A percentile compares a stretch with the other conserved stretches of the same genome.
Evolutionary conservation across 2,113 vertebrate species (phyloP).

Genomic region (Greenwoodochromis staneri): DNA sequence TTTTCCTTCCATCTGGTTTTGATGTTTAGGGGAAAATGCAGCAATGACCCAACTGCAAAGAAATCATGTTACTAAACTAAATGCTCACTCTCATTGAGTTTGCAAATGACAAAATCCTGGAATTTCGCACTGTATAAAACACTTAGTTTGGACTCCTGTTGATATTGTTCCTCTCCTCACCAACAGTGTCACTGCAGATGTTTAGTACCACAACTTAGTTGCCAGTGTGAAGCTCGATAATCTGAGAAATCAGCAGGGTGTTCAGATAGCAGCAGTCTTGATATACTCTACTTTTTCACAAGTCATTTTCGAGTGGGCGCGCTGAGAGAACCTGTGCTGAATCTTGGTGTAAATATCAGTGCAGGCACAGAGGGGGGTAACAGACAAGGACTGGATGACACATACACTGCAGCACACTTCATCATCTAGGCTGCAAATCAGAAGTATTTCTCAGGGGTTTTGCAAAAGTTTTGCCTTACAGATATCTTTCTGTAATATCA

Average conservation of each 20-base stretch:
- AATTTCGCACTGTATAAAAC: not conserved
- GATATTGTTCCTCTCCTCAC: constrained; percentile 14
- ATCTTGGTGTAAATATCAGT: constrained; percentile 31
- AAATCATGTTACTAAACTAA: not conserved
- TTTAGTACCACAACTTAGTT: constrained; percentile 36
- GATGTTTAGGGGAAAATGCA: constrained; percentile 11
- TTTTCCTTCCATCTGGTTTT: constrained; percentile 41
- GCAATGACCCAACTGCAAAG: constrained; percentile 1
- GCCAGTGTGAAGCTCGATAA: constrained; percentile 40
- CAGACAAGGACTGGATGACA: constrained; percentile 3
- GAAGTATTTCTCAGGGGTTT: not conserved
- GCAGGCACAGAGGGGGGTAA: not conserved
- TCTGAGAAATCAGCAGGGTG: constrained; percentile 45
- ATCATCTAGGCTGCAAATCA: not conserved
- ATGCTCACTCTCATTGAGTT: not conserved
- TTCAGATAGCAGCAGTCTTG: not conserved
- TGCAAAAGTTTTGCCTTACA: not conserved
- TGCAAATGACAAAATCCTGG: not conserved
- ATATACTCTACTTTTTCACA: constrained; percentile 39
- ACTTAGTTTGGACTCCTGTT: not conserved
- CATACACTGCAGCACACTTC: not conserved
- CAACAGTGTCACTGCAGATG: constrained; percentile 1
- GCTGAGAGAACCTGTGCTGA: constrained; percentile 22
- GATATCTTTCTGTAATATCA: not conserved
- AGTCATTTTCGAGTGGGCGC: constrained; percentile 36